Base-by-base conservation (phyloP, 2,797 vertebrate genomes). In the Bufotes viridis region DNA sequence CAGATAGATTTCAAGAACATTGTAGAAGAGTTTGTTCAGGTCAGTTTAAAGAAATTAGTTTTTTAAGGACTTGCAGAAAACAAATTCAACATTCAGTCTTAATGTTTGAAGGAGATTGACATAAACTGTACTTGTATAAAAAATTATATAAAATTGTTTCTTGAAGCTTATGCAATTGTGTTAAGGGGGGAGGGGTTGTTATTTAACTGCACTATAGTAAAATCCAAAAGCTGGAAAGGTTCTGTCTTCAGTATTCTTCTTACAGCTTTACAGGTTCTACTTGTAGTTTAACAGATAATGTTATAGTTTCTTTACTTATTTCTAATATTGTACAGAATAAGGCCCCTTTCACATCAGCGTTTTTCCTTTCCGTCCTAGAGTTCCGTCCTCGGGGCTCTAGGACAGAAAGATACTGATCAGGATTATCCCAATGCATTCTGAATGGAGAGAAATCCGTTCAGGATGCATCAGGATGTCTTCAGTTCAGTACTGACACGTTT, bases 1-100 rank as follows among this genome's bases (percentile, higher is more conserved):
- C 82, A 84, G 22, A 84, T 84, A 7, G 12, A 84, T 76, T 84
- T 84, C 70, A 61, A 63, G 70, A 70, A 84, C 58, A 17, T 84
- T 49, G 70, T 84, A 57, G 57, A 76, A 0, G 55, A 58, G 20
- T 84, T 84, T 76, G 70, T 84, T 8, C 18, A 84, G 82, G 82
- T 84, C 57, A 63, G 82, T 76, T 75, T 42, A 2, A 20, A 49
- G 17, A 20, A 20, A 42, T 20, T 34, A 1, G 17, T 42, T 42
- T 42, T 34, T 72, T 34, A 69, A 14, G 4, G 15, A 72, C 1
- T 34, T 72, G 15, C 49, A 49, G 18, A 74, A 42, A 49, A 22
- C 17, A 22, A 49, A 20, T 42, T 22, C 8, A 72, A 17, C 24
- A 15, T 72, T 72, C 13, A 29, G 13, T 26, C 15, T 69, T 69